Conservation (phyloP, 1,140 invertebrate species). For the Alviniconcha marisindica region DNA sequence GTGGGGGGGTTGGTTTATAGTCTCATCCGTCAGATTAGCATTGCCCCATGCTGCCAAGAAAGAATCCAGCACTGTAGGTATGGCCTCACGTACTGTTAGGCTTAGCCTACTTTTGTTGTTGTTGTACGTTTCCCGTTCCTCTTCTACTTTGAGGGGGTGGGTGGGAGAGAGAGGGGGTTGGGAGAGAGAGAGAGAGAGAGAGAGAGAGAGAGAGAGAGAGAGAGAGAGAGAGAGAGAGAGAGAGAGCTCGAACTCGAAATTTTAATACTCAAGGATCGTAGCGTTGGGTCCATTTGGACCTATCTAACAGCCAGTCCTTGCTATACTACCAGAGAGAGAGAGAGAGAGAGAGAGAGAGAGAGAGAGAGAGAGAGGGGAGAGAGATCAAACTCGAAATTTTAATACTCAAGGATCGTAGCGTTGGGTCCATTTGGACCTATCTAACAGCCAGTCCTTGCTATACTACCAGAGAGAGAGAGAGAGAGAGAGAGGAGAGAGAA, state of each 20-base stretch:
- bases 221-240: constrained; percentile 4
- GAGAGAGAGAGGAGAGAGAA: neutral
- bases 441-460: neutral
- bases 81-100: neutral
- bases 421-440: neutral
- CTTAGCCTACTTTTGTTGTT: neutral
- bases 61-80: neutral
- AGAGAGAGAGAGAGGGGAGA: no score
- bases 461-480: neutral
- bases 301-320: neutral
- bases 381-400: neutral
- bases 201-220: neutral
- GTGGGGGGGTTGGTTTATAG: neutral
- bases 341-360: neutral
- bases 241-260: neutral
- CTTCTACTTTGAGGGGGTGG: neutral
- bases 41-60: no score
- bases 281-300: neutral
- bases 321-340: neutral
- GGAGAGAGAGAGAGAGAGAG: neutral
- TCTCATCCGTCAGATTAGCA: neutral
- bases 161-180: neutral
- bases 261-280: neutral
- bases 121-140: no score
- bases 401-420: no score